Evolutionary conservation across 2,888 invertebrate genomes (phyloP).

Genomic region (Charanyca ferruginea): DNA sequence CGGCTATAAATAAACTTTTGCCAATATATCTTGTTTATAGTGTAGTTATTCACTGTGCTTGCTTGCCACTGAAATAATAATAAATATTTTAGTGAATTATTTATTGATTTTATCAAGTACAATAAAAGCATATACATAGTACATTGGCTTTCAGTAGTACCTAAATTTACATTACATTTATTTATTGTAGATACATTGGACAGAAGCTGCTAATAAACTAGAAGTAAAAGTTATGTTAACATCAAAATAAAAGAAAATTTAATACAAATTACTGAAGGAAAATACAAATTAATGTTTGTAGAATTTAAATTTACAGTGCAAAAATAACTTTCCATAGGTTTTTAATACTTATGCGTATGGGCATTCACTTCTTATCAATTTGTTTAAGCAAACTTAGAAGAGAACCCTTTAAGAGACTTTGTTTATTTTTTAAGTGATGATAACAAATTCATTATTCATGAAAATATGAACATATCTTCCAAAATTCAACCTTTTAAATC

Average conservation of each 20-base stretch:
- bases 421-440: not conserved
- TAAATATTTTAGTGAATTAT: too few species aligned
- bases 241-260: too few species aligned
- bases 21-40: slow-evolving; percentile 8
- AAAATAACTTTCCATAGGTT: not conserved
- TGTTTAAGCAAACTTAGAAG: not conserved
- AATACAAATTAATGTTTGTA: not conserved
- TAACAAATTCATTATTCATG: not conserved
- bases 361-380: not conserved
- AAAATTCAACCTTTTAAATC: slow-evolving; percentile 32
- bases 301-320: too few species aligned
- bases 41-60: not conserved
- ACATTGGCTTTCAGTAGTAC: too few species aligned
- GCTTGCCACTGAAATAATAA: not conserved
- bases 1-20: slow-evolving; percentile 22
- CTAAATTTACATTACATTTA: too few species aligned
- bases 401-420: too few species aligned
- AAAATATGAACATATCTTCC: not conserved
- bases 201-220: too few species aligned
- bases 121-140: too few species aligned
- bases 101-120: too few species aligned
- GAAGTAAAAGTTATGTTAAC: too few species aligned
- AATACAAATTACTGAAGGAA: too few species aligned
- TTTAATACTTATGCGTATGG: not conserved
- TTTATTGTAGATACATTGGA: too few species aligned